phyloP scores from a whole-genome alignment of 2,888 invertebrate species.

The Meandrusa payeni region DNA sequence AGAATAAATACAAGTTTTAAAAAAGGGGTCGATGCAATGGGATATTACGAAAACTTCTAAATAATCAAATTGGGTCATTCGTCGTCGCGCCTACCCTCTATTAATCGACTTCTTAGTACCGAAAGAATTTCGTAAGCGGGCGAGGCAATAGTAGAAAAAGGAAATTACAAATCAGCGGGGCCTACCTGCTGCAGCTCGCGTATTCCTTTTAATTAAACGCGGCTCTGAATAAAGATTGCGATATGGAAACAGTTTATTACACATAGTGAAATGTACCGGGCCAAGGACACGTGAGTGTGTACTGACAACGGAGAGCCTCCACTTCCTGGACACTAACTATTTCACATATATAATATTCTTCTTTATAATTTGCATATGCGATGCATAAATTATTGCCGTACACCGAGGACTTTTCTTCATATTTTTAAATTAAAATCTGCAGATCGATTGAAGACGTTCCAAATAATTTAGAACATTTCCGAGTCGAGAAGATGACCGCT shows the following conservation, averaged over 20 bases:
- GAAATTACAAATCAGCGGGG: slow-evolving; percentile 6
- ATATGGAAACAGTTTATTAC: neutral
- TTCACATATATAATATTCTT: too few species aligned
- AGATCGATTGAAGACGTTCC: too few species aligned
- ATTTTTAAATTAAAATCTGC: too few species aligned
- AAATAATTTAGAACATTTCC: too few species aligned
- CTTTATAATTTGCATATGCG: too few species aligned
- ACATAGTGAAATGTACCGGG: neutral
- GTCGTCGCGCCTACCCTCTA: neutral
- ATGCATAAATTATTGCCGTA: too few species aligned
- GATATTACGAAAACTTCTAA: neutral
- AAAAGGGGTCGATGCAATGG: neutral
- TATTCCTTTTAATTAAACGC: neutral
- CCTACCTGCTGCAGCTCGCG: neutral
- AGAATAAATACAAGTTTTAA: neutral
- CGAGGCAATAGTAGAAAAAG: slow-evolving; percentile 7
- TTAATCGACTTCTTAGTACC: slow-evolving; percentile 4
- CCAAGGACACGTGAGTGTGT: neutral
- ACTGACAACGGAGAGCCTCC: too few species aligned
- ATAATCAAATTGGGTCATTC: neutral
- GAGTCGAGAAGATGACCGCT: too few species aligned
- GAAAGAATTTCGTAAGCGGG: slow-evolving; percentile 5
- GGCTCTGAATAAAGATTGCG: slow-evolving; percentile 1
- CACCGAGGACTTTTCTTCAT: too few species aligned
- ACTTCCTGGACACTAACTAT: too few species aligned